phyloP scores from a whole-genome alignment of 1,140 invertebrate genomes.

The Rhagoletis zephyria region DNA sequence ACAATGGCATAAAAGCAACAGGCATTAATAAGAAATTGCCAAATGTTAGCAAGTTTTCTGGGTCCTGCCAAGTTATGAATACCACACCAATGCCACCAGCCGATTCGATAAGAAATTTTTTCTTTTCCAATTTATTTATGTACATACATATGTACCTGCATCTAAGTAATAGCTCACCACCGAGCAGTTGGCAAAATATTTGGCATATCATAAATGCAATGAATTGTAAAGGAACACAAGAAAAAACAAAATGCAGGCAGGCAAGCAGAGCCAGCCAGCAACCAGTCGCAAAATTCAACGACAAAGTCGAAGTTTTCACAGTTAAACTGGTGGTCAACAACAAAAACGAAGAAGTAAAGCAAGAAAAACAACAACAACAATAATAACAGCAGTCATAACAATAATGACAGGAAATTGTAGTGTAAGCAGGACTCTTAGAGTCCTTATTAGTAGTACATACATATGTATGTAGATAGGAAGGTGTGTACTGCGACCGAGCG shows the following conservation, averaged over 20 bases:
- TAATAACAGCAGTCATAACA: conserved; percentile 50
- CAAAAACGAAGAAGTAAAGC: not conserved
- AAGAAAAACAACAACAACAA: not conserved
- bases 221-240: conserved; percentile 5
- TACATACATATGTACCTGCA: not conserved
- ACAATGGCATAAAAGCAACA: conserved; percentile 20
- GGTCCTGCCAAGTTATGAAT: not conserved
- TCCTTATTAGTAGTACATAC: not conserved
- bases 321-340: conserved; percentile 45
- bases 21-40: not conserved
- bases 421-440: conserved; percentile 3
- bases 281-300: conserved; percentile 8
- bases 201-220: conserved; percentile 41
- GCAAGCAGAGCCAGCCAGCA: too few species aligned
- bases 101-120: not conserved
- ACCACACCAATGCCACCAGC: not conserved
- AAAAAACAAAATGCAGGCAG: not conserved
- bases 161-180: not conserved
- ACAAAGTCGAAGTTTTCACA: not conserved
- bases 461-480: not conserved
- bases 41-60: not conserved
- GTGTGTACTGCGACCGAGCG: not conserved
- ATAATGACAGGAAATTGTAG: conserved; percentile 27
- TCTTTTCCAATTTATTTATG: not conserved
- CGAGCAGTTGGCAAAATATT: conserved; percentile 43